phyloP scores from a whole-genome alignment of 2,113 vertebrate species.

The Platysternon megacephalum region DNA sequence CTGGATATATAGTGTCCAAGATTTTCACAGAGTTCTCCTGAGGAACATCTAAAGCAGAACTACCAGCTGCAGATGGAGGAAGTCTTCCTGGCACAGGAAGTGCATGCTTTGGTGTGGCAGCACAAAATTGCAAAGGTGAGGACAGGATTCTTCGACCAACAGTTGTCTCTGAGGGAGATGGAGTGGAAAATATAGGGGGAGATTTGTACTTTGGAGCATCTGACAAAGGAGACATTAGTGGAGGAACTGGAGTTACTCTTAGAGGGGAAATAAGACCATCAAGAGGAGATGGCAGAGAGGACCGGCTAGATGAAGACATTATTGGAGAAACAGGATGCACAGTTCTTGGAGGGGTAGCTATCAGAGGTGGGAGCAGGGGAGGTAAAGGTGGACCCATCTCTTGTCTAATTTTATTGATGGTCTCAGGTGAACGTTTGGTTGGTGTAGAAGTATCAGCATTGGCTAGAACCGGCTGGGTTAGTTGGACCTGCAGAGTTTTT shows the following conservation, averaged over 20 bases:
- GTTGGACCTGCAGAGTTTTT: background rate
- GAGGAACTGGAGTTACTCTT: conserved; percentile 53
- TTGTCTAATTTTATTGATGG: conserved; percentile 80
- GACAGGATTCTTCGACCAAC: conserved; percentile 75
- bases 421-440: conserved; percentile 68
- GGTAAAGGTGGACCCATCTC: conserved; percentile 93
- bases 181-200: conserved; percentile 71
- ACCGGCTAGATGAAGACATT: conserved; percentile 71
- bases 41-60: conserved; percentile 61
- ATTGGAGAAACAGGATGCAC: conserved; percentile 67
- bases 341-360: conserved; percentile 85
- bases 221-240: conserved; percentile 66
- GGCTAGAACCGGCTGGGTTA: conserved; percentile 32
- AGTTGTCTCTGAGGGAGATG: conserved; percentile 71
- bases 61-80: conserved; percentile 78
- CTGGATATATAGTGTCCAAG: conserved; percentile 95
- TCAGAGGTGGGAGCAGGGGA: conserved; percentile 86
- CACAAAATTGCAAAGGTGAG: conserved; percentile 94
- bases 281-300: conserved; percentile 82
- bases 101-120: conserved; percentile 95
- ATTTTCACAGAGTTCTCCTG: conserved; percentile 95
- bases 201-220: conserved; percentile 65
- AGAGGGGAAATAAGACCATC: conserved; percentile 73
- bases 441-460: conserved; percentile 64
- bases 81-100: conserved; percentile 93